A percentile compares a stretch with the other conserved stretches of the same genome.
These are phyloP conservation scores for Pantherophis guttatus DNA, from an alignment of 2,113 vertebrate genomes.

Conservation along the genomic window DNA sequence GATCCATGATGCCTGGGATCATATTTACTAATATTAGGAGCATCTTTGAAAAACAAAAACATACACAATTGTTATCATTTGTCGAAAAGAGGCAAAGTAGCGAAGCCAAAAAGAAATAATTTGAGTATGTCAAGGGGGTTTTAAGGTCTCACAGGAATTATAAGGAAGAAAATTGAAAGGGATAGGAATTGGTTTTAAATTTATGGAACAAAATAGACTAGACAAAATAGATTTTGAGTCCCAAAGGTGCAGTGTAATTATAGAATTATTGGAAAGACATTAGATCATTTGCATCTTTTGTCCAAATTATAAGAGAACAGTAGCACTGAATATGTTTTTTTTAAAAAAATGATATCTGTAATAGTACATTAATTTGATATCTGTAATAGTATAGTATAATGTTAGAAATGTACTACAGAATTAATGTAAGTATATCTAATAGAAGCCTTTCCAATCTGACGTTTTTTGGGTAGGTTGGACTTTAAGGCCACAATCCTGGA, in stretches of 20 bases:
- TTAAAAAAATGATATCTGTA: too few relatives aligned
- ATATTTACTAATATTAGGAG: not conserved
- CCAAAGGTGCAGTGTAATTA: not conserved
- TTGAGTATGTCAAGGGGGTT: not conserved
- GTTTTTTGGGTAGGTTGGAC: not conserved
- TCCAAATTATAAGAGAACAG: not conserved
- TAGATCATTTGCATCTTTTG: not conserved
- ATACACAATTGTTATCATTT: not conserved
- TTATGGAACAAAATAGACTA: not conserved
- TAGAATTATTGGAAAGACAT: not conserved
- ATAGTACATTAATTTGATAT: not conserved
- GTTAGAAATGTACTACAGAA: not conserved
- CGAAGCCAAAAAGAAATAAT: not conserved
- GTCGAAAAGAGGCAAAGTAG: not conserved
- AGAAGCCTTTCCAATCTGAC: not conserved
- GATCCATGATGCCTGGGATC: not conserved
- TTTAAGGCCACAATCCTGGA: not conserved
- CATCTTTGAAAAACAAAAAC: not conserved
- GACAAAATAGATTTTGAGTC: not conserved
- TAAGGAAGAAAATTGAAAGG: not conserved
- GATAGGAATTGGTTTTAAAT: not conserved
- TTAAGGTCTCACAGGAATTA: not conserved
- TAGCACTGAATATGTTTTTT: not conserved
- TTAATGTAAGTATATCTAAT: not conserved
- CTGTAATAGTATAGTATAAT: not conserved